Conservation (phyloP, 2,113 vertebrate genomes). For the Leucoraja erinaceus region DNA sequence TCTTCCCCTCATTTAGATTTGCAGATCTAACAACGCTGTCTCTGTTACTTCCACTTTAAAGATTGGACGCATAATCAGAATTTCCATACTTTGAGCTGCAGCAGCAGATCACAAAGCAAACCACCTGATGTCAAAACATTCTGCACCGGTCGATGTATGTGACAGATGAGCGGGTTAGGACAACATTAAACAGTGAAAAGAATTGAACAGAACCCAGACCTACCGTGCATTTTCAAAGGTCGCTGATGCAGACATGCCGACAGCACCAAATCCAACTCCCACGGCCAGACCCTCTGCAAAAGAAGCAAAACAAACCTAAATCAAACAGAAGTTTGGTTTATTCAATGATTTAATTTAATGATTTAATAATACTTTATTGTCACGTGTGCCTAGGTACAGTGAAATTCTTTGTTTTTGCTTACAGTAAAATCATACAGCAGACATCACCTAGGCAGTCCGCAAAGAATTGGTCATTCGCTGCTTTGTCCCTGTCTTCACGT, state of each 20-base stretch:
- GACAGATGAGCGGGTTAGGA: not conserved
- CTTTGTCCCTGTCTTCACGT: too few species aligned
- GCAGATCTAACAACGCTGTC: not conserved
- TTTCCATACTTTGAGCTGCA: not conserved
- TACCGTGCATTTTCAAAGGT: constrained; percentile 91
- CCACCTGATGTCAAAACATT: not conserved
- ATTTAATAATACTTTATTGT: too few species aligned
- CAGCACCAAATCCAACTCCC: constrained; percentile 84
- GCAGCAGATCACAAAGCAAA: not conserved
- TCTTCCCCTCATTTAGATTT: not conserved
- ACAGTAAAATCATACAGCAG: too few species aligned
- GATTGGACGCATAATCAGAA: not conserved
- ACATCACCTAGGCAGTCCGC: too few species aligned
- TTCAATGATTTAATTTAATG: too few species aligned
- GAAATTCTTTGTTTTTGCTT: too few species aligned
- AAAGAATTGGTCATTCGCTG: too few species aligned
- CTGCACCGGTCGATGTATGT: too few species aligned
- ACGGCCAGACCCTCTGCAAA: constrained; percentile 90
- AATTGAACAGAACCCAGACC: constrained; percentile 40
- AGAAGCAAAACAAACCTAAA: constrained; percentile 37
- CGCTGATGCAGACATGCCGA: constrained; percentile 77
- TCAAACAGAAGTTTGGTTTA: too few species aligned
- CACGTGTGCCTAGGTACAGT: too few species aligned
- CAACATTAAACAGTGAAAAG: not conserved
- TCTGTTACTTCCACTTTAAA: not conserved